Conservation (phyloP, 2,113 vertebrate genomes). For the Columba janthina region DNA sequence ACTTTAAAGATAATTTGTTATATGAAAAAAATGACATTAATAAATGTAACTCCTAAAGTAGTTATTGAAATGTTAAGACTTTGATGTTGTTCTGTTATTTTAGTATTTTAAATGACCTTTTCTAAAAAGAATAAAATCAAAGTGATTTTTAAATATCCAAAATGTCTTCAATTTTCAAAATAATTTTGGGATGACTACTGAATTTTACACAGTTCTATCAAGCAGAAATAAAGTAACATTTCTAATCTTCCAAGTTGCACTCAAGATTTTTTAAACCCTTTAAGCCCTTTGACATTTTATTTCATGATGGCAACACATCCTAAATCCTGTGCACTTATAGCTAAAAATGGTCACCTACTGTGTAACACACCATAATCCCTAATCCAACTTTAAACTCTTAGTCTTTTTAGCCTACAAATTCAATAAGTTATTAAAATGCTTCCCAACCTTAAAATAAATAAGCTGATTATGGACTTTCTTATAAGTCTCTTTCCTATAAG, state of each 20-base stretch:
- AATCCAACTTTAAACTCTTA: background rate
- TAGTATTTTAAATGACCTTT: background rate
- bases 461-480: background rate
- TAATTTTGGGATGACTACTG: background rate
- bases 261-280: background rate
- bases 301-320: accelerated
- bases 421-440: background rate
- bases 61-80: background rate
- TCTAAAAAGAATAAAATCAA: background rate
- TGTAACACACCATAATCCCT: background rate
- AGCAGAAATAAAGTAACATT: background rate
- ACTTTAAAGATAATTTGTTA: background rate
- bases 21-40: background rate
- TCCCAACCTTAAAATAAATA: background rate
- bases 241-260: background rate
- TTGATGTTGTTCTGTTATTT: background rate
- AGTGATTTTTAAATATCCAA: background rate
- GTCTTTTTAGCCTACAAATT: background rate
- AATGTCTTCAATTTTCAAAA: background rate
- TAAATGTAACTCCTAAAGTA: background rate
- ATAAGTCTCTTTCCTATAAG: background rate
- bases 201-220: background rate
- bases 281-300: background rate
- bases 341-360: background rate
- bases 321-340: background rate